Base-by-base conservation (phyloP, 2,797 vertebrate species). In the Neostethus bicornis region DNA sequence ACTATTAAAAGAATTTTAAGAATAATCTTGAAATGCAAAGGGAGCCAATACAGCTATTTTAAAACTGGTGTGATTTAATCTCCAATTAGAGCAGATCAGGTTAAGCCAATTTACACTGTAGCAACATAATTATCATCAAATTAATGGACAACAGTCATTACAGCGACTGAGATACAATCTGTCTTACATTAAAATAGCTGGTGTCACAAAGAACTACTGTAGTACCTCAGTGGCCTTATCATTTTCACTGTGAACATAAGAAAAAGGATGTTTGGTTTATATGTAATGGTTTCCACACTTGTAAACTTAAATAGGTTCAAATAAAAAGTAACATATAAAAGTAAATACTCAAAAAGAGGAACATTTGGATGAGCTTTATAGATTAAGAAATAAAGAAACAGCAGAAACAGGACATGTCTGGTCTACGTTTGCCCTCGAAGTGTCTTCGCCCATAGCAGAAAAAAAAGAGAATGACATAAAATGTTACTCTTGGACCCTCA, bases 1-100 rank as follows among this genome's bases (percentile, higher is more conserved):
- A n/a, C n/a, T n/a, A n/a, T n/a, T n/a, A n/a, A n/a, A n/a, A n/a
- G n/a, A 41, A 44, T 11, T 47, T 35, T 28, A 9, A 54, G 20
- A 64, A 68, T 61, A 49, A 77, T 73, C 70, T 74, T 75, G 51
- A 49, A 56, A 52, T 28, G 47, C 41, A 75, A 72, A 80, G 37
- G 64, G 29, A 71, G n/a, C n/a, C n/a, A n/a, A n/a, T n/a, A n/a
- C n/a, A n/a, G n/a, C n/a, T n/a, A n/a, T n/a, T n/a, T n/a, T n/a
- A n/a, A n/a, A n/a, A n/a, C n/a, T n/a, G n/a, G n/a, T n/a, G n/a
- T n/a, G n/a, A n/a, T n/a, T n/a, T n/a, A n/a, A n/a, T n/a, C n/a
- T n/a, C n/a, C n/a, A n/a, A n/a, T n/a, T 43, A 13, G 29, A 73
- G 43, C 21, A 49, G 47, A 61, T 69, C 21, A 34, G 66, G 51